These are phyloP conservation scores for Serripes groenlandicus DNA, from an alignment of 2,888 invertebrate genomes.

Conservation along the genomic window DNA sequence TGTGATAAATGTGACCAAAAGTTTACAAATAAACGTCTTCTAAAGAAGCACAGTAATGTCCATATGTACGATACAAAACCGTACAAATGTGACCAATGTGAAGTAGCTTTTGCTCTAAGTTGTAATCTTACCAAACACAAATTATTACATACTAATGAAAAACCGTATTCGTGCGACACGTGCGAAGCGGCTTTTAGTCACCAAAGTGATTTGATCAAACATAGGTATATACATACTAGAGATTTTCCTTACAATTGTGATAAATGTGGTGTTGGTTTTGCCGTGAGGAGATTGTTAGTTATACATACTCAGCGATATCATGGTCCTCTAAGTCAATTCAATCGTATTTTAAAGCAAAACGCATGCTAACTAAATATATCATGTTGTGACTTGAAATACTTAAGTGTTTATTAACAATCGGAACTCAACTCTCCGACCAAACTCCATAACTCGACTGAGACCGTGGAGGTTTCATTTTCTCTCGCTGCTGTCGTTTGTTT, in stretches of 20 bases:
- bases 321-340: too few relatives aligned
- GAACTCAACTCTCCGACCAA: too few relatives aligned
- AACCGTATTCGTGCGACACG: not conserved
- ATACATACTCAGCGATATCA: too few relatives aligned
- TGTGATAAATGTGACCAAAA: not conserved
- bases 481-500: too few relatives aligned
- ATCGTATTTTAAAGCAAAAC: too few relatives aligned
- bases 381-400: too few relatives aligned
- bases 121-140: constrained; percentile 17
- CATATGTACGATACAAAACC: not conserved
- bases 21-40: not conserved
- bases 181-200: not conserved
- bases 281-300: not conserved
- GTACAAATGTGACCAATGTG: constrained; percentile 12
- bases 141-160: not conserved
- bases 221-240: not conserved
- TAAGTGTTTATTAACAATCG: too few relatives aligned
- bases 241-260: not conserved
- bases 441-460: too few relatives aligned
- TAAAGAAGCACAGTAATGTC: not conserved
- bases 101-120: not conserved
- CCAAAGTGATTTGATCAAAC: constrained; percentile 14
- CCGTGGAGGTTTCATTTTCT: too few relatives aligned
- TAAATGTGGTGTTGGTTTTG: not conserved
- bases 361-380: too few relatives aligned